A percentile compares a stretch with the other conserved stretches of the same genome.
Conservation (phyloP, 2,888 invertebrate genomes). For the Agonopterix subpropinquella region DNA sequence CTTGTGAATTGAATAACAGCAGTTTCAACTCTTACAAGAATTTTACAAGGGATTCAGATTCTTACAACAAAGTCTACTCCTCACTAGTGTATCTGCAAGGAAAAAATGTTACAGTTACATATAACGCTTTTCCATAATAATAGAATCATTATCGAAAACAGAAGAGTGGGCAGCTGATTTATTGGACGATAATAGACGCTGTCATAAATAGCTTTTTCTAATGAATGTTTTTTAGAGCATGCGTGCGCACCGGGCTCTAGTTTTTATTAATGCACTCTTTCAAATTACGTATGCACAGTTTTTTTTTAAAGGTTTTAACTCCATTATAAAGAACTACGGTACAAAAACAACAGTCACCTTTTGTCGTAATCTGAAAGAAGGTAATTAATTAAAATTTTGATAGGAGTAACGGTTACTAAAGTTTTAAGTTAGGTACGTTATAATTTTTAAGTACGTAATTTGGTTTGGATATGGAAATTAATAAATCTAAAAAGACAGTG, state of each 20-base stretch:
- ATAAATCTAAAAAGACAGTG: too few relatives aligned
- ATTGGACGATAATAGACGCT: conserved; percentile 73
- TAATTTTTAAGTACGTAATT: too few relatives aligned
- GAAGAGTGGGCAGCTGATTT: conserved; percentile 76
- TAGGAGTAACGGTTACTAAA: conserved; percentile 4
- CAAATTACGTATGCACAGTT: conserved; percentile 54
- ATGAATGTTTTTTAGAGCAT: conserved; percentile 57
- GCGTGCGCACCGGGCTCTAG: conserved; percentile 54
- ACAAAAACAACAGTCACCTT: conserved; percentile 40
- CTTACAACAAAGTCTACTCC: conserved; percentile 23
- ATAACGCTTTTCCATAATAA: conserved; percentile 76
- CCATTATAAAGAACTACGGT: conserved; percentile 17
- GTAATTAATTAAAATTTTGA: conserved; percentile 14
- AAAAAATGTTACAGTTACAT: conserved; percentile 74
- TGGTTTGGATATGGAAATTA: too few relatives aligned
- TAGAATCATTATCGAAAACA: conserved; percentile 77
- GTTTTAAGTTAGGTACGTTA: not conserved
- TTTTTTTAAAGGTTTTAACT: conserved; percentile 19
- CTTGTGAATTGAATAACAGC: too few relatives aligned
- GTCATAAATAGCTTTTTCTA: conserved; percentile 74
- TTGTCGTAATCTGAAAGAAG: conserved; percentile 33
- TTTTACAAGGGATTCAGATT: too few relatives aligned
- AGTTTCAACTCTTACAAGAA: too few relatives aligned
- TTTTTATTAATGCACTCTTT: conserved; percentile 55
- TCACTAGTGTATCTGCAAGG: conserved; percentile 26